A percentile compares a stretch with the other conserved stretches of the same genome.
phyloP scores from a whole-genome alignment of 2,113 vertebrate genomes.

The Physeter macrocephalus region DNA sequence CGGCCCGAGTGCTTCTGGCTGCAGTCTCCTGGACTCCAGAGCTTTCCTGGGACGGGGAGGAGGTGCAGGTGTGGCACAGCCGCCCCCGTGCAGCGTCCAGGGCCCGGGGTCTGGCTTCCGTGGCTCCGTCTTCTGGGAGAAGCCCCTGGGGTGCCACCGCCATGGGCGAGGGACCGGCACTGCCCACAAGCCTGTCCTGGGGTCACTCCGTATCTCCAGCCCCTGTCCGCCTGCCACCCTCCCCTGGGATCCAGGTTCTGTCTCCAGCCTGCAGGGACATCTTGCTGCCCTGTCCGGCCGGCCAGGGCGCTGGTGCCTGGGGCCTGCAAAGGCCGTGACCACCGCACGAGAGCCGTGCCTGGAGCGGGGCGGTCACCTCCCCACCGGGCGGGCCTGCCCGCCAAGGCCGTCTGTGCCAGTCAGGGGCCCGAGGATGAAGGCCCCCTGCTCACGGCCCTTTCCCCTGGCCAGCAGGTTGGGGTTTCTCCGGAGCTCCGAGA shows the following conservation, averaged over 20 bases:
- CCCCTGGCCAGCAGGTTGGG: neutral
- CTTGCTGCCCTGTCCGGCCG: neutral
- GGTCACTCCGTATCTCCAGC: neutral
- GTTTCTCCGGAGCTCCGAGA: neutral
- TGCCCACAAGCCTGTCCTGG: neutral
- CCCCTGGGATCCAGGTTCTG: neutral
- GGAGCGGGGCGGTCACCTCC: accelerated
- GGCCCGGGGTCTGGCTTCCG: neutral
- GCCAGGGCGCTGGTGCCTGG: accelerated
- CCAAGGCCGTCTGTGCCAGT: neutral
- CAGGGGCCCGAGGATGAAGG: neutral
- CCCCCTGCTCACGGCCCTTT: neutral
- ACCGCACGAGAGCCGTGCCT: too few species aligned
- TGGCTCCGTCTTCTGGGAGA: neutral
- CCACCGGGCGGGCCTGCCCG: accelerated
- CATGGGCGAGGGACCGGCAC: neutral
- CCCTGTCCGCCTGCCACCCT: neutral
- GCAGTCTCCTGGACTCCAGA: neutral
- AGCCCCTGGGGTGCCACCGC: accelerated
- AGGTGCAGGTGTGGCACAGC: neutral
- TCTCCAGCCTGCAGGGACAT: neutral
- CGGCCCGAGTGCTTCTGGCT: neutral
- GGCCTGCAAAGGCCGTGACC: neutral
- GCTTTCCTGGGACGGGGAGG: neutral
- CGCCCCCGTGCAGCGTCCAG: neutral